phyloP scores from a whole-genome alignment of 1,140 invertebrate species.

The Pinna nobilis region DNA sequence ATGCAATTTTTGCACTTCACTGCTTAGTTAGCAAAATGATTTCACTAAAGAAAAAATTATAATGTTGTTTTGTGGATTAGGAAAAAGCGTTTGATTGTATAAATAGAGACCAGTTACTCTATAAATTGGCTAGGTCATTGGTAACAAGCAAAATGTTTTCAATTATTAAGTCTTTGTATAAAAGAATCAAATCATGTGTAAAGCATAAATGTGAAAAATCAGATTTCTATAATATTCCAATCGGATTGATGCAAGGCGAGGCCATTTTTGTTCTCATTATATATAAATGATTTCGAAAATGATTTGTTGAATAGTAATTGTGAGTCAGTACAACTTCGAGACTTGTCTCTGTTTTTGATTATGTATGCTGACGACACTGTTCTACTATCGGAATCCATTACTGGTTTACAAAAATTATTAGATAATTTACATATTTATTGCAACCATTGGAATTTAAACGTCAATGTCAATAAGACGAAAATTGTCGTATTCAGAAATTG shows the following conservation, averaged over 20 bases:
- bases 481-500: not conserved
- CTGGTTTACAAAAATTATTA: constrained; percentile 1
- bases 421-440: constrained; percentile 6
- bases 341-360: constrained; percentile 13
- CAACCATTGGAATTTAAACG: constrained; percentile 7
- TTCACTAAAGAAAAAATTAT: not conserved
- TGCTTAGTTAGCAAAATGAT: constrained; percentile 10
- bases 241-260: not conserved
- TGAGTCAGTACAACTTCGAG: not conserved
- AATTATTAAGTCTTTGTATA: no score
- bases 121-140: not conserved
- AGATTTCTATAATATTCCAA: not conserved
- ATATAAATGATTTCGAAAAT: no score
- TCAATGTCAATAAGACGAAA: constrained; percentile 25
- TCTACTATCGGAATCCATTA: no score
- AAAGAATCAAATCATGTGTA: not conserved
- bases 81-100: constrained; percentile 6
- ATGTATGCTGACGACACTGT: constrained; percentile 30
- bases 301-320: not conserved
- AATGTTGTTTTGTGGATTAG: no score
- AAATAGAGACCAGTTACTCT: not conserved
- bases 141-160: not conserved
- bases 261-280: not conserved
- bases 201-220: not conserved
- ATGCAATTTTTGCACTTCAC: constrained; percentile 32